Conservation (phyloP, 2,797 vertebrate species). For the Typhlichthys subterraneus region DNA sequence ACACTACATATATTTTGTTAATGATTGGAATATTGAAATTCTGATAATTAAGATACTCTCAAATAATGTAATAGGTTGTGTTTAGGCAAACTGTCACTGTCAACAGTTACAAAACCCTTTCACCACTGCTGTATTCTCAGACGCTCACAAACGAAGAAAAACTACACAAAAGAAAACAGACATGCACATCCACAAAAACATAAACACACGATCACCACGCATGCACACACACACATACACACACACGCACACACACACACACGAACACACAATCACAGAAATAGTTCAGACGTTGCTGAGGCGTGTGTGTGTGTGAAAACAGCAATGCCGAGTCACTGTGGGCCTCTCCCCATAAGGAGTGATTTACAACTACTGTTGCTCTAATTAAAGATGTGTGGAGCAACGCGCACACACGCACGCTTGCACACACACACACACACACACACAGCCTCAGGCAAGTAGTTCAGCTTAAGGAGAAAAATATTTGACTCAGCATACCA, state of each 20-base stretch:
- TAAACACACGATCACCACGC: conserved; percentile 2
- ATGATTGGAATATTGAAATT: too few relatives aligned
- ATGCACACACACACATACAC: conserved; percentile 11
- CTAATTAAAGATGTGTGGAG: conserved; percentile 60
- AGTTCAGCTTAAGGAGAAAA: conserved; percentile 32
- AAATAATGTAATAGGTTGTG: too few relatives aligned
- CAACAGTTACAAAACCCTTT: too few relatives aligned
- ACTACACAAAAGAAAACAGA: neutral
- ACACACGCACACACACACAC: too few relatives aligned
- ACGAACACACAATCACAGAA: neutral
- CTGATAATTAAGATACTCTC: too few relatives aligned
- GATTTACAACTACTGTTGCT: conserved; percentile 63
- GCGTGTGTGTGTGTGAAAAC: conserved; percentile 21
- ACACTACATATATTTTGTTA: too few relatives aligned
- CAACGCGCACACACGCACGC: conserved; percentile 2
- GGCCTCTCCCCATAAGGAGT: conserved; percentile 38
- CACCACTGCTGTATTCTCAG: too few relatives aligned
- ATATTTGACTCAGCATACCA: conserved; percentile 56
- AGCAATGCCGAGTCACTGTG: conserved; percentile 36
- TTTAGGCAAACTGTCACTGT: too few relatives aligned
- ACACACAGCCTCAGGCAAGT: conserved; percentile 40
- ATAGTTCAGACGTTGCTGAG: conserved; percentile 2
- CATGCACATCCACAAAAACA: neutral
- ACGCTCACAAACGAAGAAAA: too few relatives aligned
- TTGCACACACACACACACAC: conserved; percentile 7